These are phyloP conservation scores for Rhea americana DNA, from an alignment of 2,113 vertebrate genomes.

Conservation along the genomic window DNA sequence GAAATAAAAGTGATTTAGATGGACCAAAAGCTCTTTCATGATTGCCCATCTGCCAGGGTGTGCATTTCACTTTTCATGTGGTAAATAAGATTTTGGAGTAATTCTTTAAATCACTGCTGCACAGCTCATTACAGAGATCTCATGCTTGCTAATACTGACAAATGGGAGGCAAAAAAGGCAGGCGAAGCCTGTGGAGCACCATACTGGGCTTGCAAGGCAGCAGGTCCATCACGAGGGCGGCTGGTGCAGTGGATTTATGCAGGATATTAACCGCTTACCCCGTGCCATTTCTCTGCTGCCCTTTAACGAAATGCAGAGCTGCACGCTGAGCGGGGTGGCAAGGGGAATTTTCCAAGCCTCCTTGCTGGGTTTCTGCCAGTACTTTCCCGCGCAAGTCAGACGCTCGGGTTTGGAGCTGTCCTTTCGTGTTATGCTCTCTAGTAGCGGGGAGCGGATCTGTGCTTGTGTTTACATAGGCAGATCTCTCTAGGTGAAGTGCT, in stretches of 20 bases:
- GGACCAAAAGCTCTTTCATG: neutral
- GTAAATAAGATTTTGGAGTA: neutral
- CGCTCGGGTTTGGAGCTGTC: neutral
- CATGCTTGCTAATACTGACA: neutral
- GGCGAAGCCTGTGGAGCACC: neutral
- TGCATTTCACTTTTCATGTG: conserved; percentile 19
- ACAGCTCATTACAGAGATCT: neutral
- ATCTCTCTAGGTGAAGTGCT: neutral
- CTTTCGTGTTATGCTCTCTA: neutral
- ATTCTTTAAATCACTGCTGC: neutral
- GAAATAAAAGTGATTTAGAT: conserved; percentile 20
- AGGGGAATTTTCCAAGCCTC: neutral
- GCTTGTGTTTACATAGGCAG: neutral
- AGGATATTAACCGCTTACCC: neutral
- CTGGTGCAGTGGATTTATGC: neutral
- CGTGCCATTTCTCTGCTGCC: neutral
- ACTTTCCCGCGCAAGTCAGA: neutral
- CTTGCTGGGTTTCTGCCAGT: neutral
- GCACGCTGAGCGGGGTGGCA: neutral
- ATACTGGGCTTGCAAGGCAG: neutral
- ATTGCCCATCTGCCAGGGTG: neutral
- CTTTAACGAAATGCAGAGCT: neutral
- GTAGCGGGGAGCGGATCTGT: neutral
- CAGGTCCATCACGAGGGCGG: neutral
- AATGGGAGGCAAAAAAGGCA: neutral